Evolutionary conservation across 1,140 invertebrate genomes (phyloP).

Genomic region (Dysdera silvatica): DNA sequence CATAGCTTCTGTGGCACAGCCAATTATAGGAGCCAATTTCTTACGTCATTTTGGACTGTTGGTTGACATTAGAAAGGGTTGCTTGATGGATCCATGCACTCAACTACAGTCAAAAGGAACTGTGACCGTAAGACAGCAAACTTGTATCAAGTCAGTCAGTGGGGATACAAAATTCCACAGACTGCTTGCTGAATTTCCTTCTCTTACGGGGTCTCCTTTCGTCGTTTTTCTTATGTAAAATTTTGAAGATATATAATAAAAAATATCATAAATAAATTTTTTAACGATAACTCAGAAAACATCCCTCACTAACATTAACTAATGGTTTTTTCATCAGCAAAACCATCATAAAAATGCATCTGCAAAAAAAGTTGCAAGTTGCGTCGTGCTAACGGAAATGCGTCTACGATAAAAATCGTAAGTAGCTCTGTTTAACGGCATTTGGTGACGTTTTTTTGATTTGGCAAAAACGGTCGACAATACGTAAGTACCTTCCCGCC

Average conservation of each 20-base stretch:
- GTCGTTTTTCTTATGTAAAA: too few relatives aligned
- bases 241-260: too few relatives aligned
- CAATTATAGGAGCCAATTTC: conserved; percentile 25
- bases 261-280: too few relatives aligned
- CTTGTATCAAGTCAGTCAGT: neutral
- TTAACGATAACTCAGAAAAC: too few relatives aligned
- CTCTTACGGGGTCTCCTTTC: too few relatives aligned
- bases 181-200: neutral
- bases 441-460: too few relatives aligned
- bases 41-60: neutral
- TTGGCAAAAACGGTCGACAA: too few relatives aligned
- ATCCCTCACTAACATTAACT: too few relatives aligned
- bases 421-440: conserved; percentile 29
- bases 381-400: conserved; percentile 20
- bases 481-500: too few relatives aligned
- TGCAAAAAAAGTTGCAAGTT: conserved; percentile 2
- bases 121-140: neutral
- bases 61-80: neutral
- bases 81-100: conserved; percentile 9
- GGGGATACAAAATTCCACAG: neutral
- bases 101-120: neutral
- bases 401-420: too few relatives aligned
- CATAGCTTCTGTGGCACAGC: neutral
- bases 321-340: too few relatives aligned
- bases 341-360: too few relatives aligned